phyloP scores from a whole-genome alignment of 2,113 vertebrate genomes.

The Pyxicephalus adspersus region DNA sequence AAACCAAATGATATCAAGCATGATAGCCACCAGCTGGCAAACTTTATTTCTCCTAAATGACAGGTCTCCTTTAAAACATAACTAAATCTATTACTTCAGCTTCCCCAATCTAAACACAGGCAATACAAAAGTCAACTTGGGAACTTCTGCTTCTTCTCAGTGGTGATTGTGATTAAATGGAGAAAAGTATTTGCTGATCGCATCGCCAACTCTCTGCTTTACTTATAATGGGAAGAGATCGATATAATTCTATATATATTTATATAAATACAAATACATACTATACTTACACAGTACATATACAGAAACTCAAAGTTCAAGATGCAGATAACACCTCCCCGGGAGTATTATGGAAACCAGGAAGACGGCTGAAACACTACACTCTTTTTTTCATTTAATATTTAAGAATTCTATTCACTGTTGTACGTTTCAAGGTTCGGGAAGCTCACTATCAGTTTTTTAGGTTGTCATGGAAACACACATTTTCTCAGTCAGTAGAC shows the following conservation, averaged over 20 bases:
- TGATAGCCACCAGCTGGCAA: too few species aligned
- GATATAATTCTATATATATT: slow-evolving; percentile 1
- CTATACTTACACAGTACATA: too few species aligned
- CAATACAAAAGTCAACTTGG: too few species aligned
- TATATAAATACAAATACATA: too few species aligned
- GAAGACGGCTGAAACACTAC: slow-evolving; percentile 32
- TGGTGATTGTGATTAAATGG: slow-evolving; percentile 16
- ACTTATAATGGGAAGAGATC: slow-evolving; percentile 46
- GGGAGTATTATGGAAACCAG: slow-evolving; percentile 5
- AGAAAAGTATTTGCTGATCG: slow-evolving; percentile 43
- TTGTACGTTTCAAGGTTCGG: slow-evolving; percentile 43
- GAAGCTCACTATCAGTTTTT: slow-evolving; percentile 44
- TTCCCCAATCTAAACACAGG: too few species aligned
- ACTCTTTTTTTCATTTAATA: slow-evolving; percentile 41
- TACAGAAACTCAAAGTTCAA: background rate
- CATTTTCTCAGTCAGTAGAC: slow-evolving; percentile 27
- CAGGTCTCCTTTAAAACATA: too few species aligned
- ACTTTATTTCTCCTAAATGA: too few species aligned
- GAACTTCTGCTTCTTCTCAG: background rate
- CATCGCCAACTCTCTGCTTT: slow-evolving; percentile 29
- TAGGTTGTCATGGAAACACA: slow-evolving; percentile 47
- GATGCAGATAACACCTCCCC: slow-evolving; percentile 30
- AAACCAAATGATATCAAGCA: too few species aligned
- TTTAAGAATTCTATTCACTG: slow-evolving; percentile 47
- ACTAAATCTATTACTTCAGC: too few species aligned